Conservation (phyloP, 2,797 vertebrate genomes). For the Sebastes itinus region DNA sequence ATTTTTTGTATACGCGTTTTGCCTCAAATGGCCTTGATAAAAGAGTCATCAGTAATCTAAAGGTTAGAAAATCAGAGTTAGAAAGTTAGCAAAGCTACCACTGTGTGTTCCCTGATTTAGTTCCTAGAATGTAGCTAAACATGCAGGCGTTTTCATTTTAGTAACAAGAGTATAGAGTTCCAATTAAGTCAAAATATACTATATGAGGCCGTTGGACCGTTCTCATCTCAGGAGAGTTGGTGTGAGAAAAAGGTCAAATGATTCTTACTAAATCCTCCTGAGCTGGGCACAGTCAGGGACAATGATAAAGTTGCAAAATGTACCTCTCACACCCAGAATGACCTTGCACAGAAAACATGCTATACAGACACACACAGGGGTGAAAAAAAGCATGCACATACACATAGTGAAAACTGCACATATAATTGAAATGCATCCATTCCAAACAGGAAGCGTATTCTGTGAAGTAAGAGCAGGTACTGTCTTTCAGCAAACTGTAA, state of each 20-base stretch:
- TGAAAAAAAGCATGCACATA: neutral
- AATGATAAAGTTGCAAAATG: neutral
- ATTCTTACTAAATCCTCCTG: constrained; percentile 8
- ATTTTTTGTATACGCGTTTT: constrained; percentile 38
- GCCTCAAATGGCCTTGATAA: constrained; percentile 38
- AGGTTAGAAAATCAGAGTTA: constrained; percentile 8
- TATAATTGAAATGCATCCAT: neutral
- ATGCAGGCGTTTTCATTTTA: neutral
- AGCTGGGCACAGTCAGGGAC: constrained; percentile 8
- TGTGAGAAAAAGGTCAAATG: constrained; percentile 18
- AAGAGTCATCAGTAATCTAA: constrained; percentile 29
- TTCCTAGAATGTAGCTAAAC: neutral
- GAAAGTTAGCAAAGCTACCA: constrained; percentile 7
- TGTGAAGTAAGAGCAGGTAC: neutral
- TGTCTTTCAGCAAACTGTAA: neutral
- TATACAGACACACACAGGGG: neutral
- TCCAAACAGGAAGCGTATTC: neutral
- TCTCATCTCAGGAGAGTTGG: neutral
- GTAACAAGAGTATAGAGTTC: neutral
- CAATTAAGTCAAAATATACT: constrained; percentile 8
- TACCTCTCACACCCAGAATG: neutral
- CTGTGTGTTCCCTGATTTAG: neutral
- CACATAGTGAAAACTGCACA: neutral
- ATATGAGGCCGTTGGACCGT: neutral
- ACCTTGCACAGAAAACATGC: neutral